Evolutionary conservation across 1,140 invertebrate genomes (phyloP).

Genomic region (Neuroterus valhalla): DNA sequence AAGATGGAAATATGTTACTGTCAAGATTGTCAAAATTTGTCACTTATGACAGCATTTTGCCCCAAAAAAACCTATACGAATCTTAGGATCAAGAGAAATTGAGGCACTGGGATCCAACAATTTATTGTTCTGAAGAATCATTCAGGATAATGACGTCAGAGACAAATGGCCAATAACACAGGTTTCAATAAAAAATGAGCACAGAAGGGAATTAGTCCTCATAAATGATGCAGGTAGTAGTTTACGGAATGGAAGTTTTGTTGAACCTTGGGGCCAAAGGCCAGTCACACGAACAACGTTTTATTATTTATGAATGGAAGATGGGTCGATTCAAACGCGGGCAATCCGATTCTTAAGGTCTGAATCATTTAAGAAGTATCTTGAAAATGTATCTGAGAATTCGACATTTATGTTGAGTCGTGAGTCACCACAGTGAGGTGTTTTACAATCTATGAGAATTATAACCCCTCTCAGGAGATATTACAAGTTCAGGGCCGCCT

Average conservation of each 20-base stretch:
- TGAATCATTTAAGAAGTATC: constrained; percentile 44
- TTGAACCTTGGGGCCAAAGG: constrained; percentile 15
- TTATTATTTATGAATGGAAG: constrained; percentile 32
- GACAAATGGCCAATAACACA: constrained; percentile 10
- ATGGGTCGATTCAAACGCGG: constrained; percentile 38
- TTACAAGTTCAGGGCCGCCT: too few species aligned
- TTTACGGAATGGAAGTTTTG: constrained; percentile 14
- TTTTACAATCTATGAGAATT: too few species aligned
- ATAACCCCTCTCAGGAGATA: too few species aligned
- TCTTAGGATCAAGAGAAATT: too few species aligned
- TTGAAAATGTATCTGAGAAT: constrained; percentile 15
- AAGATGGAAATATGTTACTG: too few species aligned
- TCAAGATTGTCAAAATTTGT: too few species aligned
- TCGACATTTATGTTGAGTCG: neutral
- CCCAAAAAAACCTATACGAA: too few species aligned
- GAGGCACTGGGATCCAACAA: neutral
- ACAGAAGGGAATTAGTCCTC: constrained; percentile 12
- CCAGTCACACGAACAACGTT: constrained; percentile 12
- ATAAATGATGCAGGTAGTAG: constrained; percentile 17
- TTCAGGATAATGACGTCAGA: neutral
- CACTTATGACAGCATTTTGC: too few species aligned
- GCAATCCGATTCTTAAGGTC: constrained; percentile 31
- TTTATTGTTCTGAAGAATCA: neutral
- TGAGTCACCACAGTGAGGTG: constrained; percentile 33
- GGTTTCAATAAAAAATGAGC: constrained; percentile 9